Conservation (phyloP, 2,797 vertebrate genomes). For the Micropoecilia bifurca region DNA sequence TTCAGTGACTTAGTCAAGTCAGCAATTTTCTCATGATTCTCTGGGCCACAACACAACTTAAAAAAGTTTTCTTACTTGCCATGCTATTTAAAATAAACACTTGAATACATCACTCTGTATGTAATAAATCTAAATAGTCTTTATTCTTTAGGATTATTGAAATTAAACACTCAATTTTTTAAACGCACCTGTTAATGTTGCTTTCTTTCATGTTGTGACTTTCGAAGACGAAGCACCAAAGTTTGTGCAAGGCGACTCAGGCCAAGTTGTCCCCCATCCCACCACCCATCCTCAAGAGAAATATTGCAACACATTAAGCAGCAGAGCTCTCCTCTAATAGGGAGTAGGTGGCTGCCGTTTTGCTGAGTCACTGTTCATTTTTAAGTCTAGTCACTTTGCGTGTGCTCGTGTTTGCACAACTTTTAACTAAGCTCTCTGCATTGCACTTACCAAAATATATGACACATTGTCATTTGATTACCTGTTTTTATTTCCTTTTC, state of each 20-base stretch:
- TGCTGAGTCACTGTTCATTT: conserved; percentile 47
- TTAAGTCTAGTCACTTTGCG: conserved; percentile 56
- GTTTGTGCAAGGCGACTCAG: conserved; percentile 51
- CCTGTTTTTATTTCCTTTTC: conserved; percentile 62
- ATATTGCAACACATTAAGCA: conserved; percentile 17
- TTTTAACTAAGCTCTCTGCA: conserved; percentile 64
- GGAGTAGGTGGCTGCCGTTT: conserved; percentile 22
- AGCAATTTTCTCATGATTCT: not conserved
- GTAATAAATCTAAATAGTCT: not conserved
- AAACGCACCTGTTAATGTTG: conserved; percentile 12
- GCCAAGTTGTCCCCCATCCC: conserved; percentile 41
- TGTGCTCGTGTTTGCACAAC: conserved; percentile 67
- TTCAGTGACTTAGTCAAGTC: not conserved
- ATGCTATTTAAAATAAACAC: not conserved
- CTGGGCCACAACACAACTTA: not conserved
- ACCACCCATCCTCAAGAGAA: conserved; percentile 17
- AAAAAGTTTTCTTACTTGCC: not conserved
- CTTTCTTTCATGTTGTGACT: conserved; percentile 38
- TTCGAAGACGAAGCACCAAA: conserved; percentile 44
- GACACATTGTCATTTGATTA: conserved; percentile 68
- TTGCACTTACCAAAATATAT: conserved; percentile 81
- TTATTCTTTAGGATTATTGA: not conserved
- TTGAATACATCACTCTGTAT: not conserved
- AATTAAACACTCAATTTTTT: not conserved
- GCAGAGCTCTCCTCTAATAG: conserved; percentile 9